A percentile compares a stretch with the other conserved stretches of the same genome.
Evolutionary conservation across 2,888 invertebrate genomes (phyloP).

Genomic region (Ichneumoninae sp.): DNA sequence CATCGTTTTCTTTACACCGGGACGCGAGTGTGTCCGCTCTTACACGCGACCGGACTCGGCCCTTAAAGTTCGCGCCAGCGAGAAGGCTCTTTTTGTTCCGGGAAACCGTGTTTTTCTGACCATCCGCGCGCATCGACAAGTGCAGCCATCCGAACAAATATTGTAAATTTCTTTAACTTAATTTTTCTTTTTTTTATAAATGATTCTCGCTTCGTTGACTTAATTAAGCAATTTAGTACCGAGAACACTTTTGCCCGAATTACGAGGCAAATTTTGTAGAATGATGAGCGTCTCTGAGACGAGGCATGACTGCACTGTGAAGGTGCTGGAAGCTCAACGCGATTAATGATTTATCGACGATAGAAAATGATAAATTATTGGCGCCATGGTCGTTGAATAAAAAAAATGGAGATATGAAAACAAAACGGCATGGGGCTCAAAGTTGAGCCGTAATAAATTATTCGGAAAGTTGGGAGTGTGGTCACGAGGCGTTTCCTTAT

Average conservation of each 20-base stretch:
- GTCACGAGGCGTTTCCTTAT: slow-evolving; percentile 46
- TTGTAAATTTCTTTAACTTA: background rate
- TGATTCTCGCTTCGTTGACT: background rate
- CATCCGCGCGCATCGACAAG: background rate
- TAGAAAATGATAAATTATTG: slow-evolving; percentile 5
- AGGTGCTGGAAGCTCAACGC: background rate
- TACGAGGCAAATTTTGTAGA: background rate
- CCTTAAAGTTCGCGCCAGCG: background rate
- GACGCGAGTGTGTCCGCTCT: background rate
- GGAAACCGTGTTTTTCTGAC: background rate
- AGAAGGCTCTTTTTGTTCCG: background rate
- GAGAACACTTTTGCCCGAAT: background rate
- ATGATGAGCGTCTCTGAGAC: background rate
- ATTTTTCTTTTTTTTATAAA: background rate
- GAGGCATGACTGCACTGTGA: background rate
- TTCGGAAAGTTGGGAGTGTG: slow-evolving; percentile 30
- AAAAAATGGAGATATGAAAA: background rate
- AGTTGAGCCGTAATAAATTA: slow-evolving; percentile 46
- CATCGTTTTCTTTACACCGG: slow-evolving; percentile 46
- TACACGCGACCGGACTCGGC: slow-evolving; percentile 4
- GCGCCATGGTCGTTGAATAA: background rate
- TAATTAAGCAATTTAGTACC: background rate
- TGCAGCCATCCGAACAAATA: background rate
- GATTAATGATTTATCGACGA: slow-evolving; percentile 29
- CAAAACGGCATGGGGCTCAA: background rate